Base-by-base conservation (phyloP, 2,113 vertebrate genomes). In the Poicephalus meyeri region DNA sequence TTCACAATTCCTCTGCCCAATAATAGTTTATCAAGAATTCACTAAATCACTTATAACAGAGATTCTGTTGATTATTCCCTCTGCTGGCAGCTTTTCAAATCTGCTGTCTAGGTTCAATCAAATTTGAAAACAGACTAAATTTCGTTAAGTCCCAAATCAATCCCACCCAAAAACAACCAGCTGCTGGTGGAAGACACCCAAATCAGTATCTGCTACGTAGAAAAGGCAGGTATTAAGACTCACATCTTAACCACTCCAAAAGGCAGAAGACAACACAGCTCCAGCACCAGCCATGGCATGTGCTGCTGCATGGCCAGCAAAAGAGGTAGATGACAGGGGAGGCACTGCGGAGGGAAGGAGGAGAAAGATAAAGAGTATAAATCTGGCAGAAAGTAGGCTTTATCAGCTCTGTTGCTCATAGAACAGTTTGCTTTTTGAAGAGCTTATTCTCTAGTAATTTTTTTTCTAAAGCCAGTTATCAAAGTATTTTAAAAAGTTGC, bases 201-300 rank as follows among this genome's bases (percentile, higher is more conserved):
- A 94, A 80, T 85, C 14, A 21, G 0, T 26, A 89, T 70, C 53
- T 42, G 69, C 76, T 74, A 79, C 23, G 17, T 84, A 95, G 64
- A 78, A 94, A 95, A 93, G 50, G 65, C 77, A 95, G 44, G 77
- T 78, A 94, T 91, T 86, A 89, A 84, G 47, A 96, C 95, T 96
- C 94, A 96, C 94, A 94, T 93, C 92, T 91, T 74, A 95, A 96
- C 69, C 88, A 80, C 70, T 96, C 78, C 92, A 91, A 94, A 94
- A 95, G 81, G 92, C 69, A 89, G 90, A 70, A 93, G 94, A 58
- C 92, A 93, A 47, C 78, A 95, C 50, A 81, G 91, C 95, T 96
- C 94, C 95, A 95, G 88, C 42, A 49, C 33, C 89, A 89, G 80
- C 89, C 89, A 91, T 86, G 58, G 72, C 92, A 92, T 33, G 68